Percentiles rank a stretch among this genome's conserved stretches.
phyloP scores from a whole-genome alignment of 2,113 vertebrate genomes.

The Plecotus auritus region DNA sequence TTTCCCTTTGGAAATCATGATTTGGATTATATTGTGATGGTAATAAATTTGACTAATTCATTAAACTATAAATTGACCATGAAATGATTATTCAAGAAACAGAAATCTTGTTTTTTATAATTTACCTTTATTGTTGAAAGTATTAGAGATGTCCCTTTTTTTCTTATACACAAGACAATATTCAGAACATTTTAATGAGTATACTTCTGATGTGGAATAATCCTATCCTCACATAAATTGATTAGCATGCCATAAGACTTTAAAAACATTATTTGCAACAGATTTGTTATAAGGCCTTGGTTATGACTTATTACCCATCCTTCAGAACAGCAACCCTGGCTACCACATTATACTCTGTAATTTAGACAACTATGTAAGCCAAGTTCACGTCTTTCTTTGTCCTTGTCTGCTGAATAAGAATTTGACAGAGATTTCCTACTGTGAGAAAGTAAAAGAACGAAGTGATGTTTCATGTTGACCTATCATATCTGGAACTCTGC shows the following conservation, averaged over 20 bases:
- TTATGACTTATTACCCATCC: not conserved
- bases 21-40: not conserved
- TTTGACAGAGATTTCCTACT: not conserved
- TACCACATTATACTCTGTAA: not conserved
- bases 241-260: not conserved
- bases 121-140: no score
- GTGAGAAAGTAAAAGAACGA: not conserved
- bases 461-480: not conserved
- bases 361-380: not conserved
- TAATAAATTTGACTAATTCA: not conserved
- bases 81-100: not conserved
- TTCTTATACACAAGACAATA: not conserved
- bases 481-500: not conserved
- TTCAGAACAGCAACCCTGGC: not conserved
- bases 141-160: no score
- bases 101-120: not conserved
- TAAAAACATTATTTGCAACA: not conserved
- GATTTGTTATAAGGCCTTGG: not conserved
- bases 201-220: not conserved
- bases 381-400: conserved; percentile 17
- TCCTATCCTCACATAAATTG: not conserved
- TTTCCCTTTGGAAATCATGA: not conserved
- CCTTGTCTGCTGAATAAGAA: not conserved
- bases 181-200: not conserved
- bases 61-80: not conserved